Conservation (phyloP, 1,140 invertebrate species). For the Trichomalopsis sarcophagae region DNA sequence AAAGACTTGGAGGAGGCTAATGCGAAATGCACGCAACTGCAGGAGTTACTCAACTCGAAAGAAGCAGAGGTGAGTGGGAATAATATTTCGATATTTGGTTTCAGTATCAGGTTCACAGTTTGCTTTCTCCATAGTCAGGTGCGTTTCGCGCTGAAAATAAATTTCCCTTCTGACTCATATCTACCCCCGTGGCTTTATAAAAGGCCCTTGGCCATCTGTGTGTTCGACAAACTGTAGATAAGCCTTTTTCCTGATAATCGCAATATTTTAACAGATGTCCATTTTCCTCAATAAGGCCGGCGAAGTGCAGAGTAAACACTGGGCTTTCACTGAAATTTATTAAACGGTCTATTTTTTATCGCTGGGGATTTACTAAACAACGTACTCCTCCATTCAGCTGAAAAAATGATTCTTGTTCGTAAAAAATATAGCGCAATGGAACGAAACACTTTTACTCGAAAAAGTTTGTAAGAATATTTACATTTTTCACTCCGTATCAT, state of each 20-base stretch:
- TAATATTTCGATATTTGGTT: slow-evolving; percentile 39
- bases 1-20: slow-evolving; percentile 74
- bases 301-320: slow-evolving; percentile 68
- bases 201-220: slow-evolving; percentile 59
- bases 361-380: too few species aligned
- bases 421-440: not conserved
- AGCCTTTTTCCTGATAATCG: slow-evolving; percentile 51
- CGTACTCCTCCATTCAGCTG: not conserved
- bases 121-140: not conserved
- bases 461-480: too few species aligned
- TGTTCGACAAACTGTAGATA: slow-evolving; percentile 53
- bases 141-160: not conserved
- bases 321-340: slow-evolving; percentile 53
- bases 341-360: not conserved
- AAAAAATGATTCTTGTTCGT: not conserved
- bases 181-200: slow-evolving; percentile 23
- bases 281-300: slow-evolving; percentile 67
- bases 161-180: not conserved
- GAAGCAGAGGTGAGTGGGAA: slow-evolving; percentile 78
- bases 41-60: slow-evolving; percentile 78
- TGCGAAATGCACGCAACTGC: slow-evolving; percentile 76
- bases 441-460: too few species aligned
- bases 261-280: slow-evolving; percentile 72
- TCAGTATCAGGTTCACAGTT: not conserved
- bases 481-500: too few species aligned